These are phyloP conservation scores for Pseudomyrmex concolor DNA, from an alignment of 1,140 invertebrate species.

Conservation along the genomic window DNA sequence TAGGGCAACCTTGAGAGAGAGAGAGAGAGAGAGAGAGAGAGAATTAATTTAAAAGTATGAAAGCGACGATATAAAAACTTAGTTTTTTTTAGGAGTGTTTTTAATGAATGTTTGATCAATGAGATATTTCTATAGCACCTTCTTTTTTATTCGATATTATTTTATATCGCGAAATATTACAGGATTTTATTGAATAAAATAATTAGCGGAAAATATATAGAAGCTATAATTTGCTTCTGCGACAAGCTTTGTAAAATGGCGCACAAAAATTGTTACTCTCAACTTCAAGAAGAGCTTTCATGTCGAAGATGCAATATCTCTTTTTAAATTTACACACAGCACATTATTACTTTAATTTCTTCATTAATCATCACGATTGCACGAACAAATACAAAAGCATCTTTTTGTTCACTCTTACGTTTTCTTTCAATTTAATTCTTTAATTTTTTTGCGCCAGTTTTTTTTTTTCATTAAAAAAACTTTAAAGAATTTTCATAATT, in stretches of 20 bases:
- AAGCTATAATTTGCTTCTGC: background rate
- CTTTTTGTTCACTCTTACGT: background rate
- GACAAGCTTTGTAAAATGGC: slow-evolving; percentile 13
- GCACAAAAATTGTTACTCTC: slow-evolving; percentile 2
- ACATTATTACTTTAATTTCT: slow-evolving; percentile 29
- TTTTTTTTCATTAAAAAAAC: background rate
- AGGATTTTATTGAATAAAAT: slow-evolving; percentile 19
- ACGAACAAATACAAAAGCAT: background rate
- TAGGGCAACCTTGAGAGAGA: slow-evolving; percentile 26
- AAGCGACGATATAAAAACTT: background rate
- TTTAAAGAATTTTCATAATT: background rate
- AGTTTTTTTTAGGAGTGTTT: background rate
- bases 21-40: background rate
- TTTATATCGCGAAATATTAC: background rate
- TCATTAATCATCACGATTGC: slow-evolving; percentile 4
- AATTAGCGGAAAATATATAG: slow-evolving; percentile 6
- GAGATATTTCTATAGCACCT: background rate
- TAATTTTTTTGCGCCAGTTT: background rate
- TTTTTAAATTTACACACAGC: background rate
- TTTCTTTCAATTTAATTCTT: background rate
- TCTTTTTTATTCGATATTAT: slow-evolving; percentile 37
- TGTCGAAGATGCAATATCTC: background rate
- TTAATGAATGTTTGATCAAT: too few species aligned
- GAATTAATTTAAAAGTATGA: slow-evolving; percentile 15
- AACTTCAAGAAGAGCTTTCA: slow-evolving; percentile 5